Evolutionary conservation across 2,888 invertebrate genomes (phyloP), one percentile per base, ranked within the genome.

Genomic region (Coelinius sp.): DNA sequence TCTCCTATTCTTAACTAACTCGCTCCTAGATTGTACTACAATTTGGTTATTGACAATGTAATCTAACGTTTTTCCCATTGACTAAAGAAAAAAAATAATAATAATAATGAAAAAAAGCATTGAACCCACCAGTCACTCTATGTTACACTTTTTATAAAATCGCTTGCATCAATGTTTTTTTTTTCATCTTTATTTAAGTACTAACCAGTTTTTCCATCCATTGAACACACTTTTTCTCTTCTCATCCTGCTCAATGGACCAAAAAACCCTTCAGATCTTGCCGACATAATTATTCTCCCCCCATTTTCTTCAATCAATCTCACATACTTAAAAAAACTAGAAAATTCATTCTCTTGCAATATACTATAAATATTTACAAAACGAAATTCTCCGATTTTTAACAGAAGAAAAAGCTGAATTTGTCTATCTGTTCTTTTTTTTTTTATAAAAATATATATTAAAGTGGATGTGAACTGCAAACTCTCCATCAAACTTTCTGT

Each of bases 221-320:
- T 59, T 38, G 20, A 17, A 62, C 75, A 79, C 41, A 70, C 70
- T 66, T 77, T 70, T 31, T 63, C 88, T 89, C 66, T n/a, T n/a
- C n/a, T n/a, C n/a, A n/a, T n/a, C n/a, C 66, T 89, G 90, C 90
- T 90, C 75, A 78, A 76, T 75, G 70, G 70, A 71, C 59, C 66
- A 59, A 31, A 56, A 35, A 71, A 64, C 25, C 68, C 53, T 71
- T 72, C 73, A 75, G 76, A 76, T 73, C 72, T 69, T 73, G 70
- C 72, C 72, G 63, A 68, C 27, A 17, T 44, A 52, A 67, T 73
- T 68, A 44, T 31, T 41, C 38, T 56, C 64, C 64, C 56, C 46
- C 53, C 62, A 25, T 63, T 49, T 46, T 27, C 59, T 31, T 38
- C 38, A 53, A n/a, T 59, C 46, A 27, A 71, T 69, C 62, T 62